Evolutionary conservation across 2,113 vertebrate species (phyloP), one percentile per base, ranked within the genome.

Genomic region (Sylvietta virens): DNA sequence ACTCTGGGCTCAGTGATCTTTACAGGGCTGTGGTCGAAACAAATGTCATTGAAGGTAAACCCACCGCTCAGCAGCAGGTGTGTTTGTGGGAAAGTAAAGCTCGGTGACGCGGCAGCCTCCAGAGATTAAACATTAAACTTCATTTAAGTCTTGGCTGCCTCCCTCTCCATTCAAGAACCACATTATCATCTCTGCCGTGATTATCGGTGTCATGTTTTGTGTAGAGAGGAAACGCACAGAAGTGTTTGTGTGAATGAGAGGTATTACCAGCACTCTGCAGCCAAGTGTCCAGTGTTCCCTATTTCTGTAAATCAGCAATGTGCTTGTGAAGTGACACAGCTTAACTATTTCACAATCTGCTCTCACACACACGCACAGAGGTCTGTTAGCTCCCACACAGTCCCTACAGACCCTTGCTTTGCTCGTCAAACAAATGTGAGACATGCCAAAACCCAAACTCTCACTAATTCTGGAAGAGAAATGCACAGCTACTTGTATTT

Each of bases 1-100:
- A 81, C 67, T 44, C 65, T 39, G 40, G 54, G 45, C 76, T 94
- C 69, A 39, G 87, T 69, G 90, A 81, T 95, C 81, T 79, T 83
- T 87, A 70, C 6, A 10, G 40, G 66, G 70, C 47, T 97, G 74
- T 86, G 96, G 97, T 94, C 44, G 65, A 96, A 97, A 77, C 66
- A 88, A 97, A 91, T 66, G 86, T 56, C 94, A 93, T 6, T 90
- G 91, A 96, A 97, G 91, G 94, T 74, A 66, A 95, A 92, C 27
- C 70, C 86, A 86, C 81, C 7, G 39, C 77, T 95, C 72, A 60
- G 61, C 82, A 92, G 96, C 94, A 97, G 94, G 82, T 96, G 88
- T 69, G 93, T 62, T 92, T 87, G 78, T 95, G 84, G 85, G 90
- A 96, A 97, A 96, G 90, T 35, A 92, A 84, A 96, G 31, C 44